phyloP scores from a whole-genome alignment of 2,888 invertebrate species.

The Perdita meconis region DNA sequence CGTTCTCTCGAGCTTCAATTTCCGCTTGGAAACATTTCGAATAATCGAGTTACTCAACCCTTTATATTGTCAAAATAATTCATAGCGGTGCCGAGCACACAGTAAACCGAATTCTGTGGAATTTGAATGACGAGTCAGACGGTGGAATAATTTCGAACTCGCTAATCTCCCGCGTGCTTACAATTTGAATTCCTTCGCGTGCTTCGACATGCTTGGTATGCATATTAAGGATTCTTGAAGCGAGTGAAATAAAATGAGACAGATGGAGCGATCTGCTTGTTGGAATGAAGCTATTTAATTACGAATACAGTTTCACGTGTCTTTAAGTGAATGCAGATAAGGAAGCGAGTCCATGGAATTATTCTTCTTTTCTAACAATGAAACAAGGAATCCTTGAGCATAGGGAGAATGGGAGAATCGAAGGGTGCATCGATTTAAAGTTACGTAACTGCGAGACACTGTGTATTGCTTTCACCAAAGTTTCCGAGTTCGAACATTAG shows the following conservation, averaged over 20 bases:
- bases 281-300: too few relatives aligned
- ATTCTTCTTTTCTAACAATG: too few relatives aligned
- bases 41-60: constrained; percentile 1
- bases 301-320: too few relatives aligned
- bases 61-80: background rate
- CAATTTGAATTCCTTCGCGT: background rate
- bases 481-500: constrained; percentile 40
- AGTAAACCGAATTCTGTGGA: background rate
- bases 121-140: constrained; percentile 28
- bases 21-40: background rate
- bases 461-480: constrained; percentile 10
- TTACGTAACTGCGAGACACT: constrained; percentile 13
- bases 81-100: background rate
- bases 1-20: background rate
- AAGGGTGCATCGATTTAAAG: constrained; percentile 19
- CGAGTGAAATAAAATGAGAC: too few relatives aligned
- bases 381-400: background rate
- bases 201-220: background rate
- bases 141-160: constrained; percentile 17
- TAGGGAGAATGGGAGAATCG: background rate
- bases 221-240: too few relatives aligned
- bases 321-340: too few relatives aligned
- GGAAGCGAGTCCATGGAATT: too few relatives aligned
- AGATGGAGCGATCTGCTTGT: too few relatives aligned
- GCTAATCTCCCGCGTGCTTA: constrained; percentile 15